Base-by-base conservation (phyloP, 2,888 invertebrate species). In the Nomada lathburiana region DNA sequence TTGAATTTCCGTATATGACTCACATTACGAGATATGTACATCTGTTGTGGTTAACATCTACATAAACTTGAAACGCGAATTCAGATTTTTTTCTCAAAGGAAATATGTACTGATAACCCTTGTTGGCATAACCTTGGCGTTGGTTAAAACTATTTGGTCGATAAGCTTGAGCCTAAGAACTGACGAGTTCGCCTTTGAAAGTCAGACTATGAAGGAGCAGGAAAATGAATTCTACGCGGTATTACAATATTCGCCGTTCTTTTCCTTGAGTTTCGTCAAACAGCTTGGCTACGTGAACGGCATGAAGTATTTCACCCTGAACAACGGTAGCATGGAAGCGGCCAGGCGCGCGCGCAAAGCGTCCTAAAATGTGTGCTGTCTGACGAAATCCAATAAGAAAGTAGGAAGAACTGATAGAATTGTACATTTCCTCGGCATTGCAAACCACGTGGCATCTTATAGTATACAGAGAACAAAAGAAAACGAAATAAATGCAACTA, bases 361-460 rank as follows among this genome's bases (percentile, higher is more conserved):
- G 44, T 62, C 60, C 18, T 70, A 71, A 81, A 76, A 83, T 62
- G 52, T 55, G 16, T n/a, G 20, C 57, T 10, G 23, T 26, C 23
- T 18, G 11, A 23, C 13, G 44, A 23, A 55, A 76, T 57, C 55
- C 26, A 16, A 5, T 1, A 53, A 5, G 20, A 47, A n/a, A 36
- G 9, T 57, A 70, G 42, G 44, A 11, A 36, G 29, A 59, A 52
- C 26, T 18, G 16, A 26, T 67, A 47, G 47, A 76, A 60, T 47
- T 64, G 55, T 36, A 72, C 53, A 73, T 65, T 3, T 23, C 13
- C 23, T 23, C n/a, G 26, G 44, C 44, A 55, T 26, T n/a, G 13
- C 52, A 23, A 59, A 36, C 29, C 1, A 26, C n/a, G 18, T 29
- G 16, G 26, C 5, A 16, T n/a, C 36, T 18, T 29, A 36, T 4